Conservation (phyloP, 53 echinoderm and acorn worm genomes). For the Apostichopus leukothele region DNA sequence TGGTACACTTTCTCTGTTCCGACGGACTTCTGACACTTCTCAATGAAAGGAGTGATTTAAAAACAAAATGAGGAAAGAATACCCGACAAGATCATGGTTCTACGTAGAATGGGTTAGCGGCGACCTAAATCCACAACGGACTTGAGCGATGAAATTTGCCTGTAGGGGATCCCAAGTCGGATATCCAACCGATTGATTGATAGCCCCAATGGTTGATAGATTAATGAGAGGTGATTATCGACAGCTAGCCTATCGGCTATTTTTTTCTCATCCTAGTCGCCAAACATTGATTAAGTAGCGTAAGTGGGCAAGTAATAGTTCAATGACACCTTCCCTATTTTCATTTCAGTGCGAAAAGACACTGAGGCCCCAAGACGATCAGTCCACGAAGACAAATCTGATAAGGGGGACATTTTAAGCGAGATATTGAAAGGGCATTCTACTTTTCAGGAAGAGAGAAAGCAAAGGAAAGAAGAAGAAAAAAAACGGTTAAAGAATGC, state of each 20-base stretch:
- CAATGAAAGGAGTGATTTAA: no score
- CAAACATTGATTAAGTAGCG: conserved; percentile 22
- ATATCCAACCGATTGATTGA: conserved; percentile 26
- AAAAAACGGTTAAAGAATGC: no score
- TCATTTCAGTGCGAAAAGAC: background rate
- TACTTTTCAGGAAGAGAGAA: background rate
- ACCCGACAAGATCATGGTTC: no score
- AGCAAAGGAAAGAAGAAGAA: background rate
- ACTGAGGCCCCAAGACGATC: background rate
- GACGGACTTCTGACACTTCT: no score
- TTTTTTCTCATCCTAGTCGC: conserved; percentile 1
- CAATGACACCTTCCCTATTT: conserved; percentile 28
- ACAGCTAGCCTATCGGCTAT: conserved; percentile 11
- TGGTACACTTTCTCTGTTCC: no score
- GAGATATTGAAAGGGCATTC: background rate
- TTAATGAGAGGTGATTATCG: conserved; percentile 45
- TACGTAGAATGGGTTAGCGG: background rate
- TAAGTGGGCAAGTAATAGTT: conserved; percentile 31
- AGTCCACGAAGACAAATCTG: background rate
- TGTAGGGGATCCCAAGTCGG: background rate
- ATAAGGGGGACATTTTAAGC: background rate
- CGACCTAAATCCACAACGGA: background rate
- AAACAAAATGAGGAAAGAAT: no score
- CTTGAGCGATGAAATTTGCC: conserved; percentile 21
- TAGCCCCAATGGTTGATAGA: conserved; percentile 35